Evolutionary conservation across 1,140 invertebrate species (phyloP).

Genomic region (Rhagoletis pomonella): DNA sequence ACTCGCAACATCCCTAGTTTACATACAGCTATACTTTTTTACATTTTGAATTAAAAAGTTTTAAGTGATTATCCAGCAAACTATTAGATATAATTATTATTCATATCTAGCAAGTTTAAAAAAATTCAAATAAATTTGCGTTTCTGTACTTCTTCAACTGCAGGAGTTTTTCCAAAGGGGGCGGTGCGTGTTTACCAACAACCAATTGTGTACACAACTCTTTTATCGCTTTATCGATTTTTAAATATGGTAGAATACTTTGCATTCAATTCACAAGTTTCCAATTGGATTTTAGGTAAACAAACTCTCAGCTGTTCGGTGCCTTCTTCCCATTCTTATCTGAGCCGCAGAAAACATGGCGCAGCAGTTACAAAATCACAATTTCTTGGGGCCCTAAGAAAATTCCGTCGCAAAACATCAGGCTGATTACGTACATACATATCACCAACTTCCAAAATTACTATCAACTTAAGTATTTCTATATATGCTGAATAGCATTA

Average conservation of each 20-base stretch:
- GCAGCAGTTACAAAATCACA: constrained; percentile 20
- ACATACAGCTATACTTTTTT: too few relatives aligned
- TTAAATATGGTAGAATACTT: background rate
- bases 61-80: too few relatives aligned
- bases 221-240: background rate
- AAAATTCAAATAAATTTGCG: too few relatives aligned
- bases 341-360: constrained; percentile 24
- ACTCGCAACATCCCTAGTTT: too few relatives aligned
- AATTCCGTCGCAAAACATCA: constrained; percentile 25
- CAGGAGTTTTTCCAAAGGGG: too few relatives aligned
- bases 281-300: constrained; percentile 45
- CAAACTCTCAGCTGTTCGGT: constrained; percentile 37
- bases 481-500: background rate
- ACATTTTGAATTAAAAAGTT: too few relatives aligned
- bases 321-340: constrained; percentile 9
- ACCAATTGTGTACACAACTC: background rate
- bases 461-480: constrained; percentile 15
- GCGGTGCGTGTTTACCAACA: background rate
- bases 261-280: background rate
- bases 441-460: constrained; percentile 11
- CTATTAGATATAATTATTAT: too few relatives aligned
- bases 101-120: too few relatives aligned
- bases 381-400: background rate
- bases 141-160: too few relatives aligned
- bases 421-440: background rate